phyloP scores from a whole-genome alignment of 2,797 vertebrate species.

The Sarcophilus harrisii region DNA sequence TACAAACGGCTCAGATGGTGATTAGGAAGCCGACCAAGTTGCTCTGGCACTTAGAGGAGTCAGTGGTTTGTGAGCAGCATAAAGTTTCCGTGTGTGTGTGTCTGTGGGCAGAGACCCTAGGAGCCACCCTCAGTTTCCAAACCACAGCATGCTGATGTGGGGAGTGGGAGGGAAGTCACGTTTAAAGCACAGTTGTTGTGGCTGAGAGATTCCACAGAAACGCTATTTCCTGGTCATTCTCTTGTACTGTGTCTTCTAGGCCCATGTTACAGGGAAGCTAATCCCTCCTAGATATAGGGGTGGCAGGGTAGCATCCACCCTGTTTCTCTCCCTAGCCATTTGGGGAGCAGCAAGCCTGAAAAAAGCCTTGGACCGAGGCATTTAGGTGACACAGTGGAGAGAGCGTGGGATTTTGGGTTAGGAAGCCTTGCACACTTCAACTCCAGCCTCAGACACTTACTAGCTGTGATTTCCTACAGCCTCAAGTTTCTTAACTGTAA shows the following conservation, averaged over 20 bases:
- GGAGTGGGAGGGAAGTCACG: neutral
- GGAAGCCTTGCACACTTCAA: neutral
- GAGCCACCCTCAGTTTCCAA: neutral
- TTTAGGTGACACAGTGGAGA: neutral
- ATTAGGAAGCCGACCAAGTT: neutral
- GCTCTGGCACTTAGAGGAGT: conserved; percentile 10
- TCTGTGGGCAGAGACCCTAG: neutral
- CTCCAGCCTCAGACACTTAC: neutral
- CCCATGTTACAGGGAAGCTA: neutral
- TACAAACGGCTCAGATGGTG: neutral
- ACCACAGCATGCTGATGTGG: neutral
- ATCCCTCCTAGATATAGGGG: neutral
- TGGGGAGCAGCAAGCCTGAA: neutral
- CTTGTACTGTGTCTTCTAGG: neutral
- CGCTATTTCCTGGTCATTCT: neutral
- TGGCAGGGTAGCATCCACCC: neutral
- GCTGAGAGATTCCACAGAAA: neutral
- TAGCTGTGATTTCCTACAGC: neutral
- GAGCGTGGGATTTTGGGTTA: neutral
- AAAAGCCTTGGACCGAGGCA: neutral
- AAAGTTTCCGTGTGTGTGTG: neutral
- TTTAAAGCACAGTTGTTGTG: neutral
- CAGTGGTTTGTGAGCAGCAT: neutral
- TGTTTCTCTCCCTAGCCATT: too few relatives aligned
- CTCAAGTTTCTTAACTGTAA: neutral